Evolutionary conservation across 2,888 invertebrate genomes (phyloP), one percentile per base, ranked within the genome.

Genomic region (Pterobdella sp.): DNA sequence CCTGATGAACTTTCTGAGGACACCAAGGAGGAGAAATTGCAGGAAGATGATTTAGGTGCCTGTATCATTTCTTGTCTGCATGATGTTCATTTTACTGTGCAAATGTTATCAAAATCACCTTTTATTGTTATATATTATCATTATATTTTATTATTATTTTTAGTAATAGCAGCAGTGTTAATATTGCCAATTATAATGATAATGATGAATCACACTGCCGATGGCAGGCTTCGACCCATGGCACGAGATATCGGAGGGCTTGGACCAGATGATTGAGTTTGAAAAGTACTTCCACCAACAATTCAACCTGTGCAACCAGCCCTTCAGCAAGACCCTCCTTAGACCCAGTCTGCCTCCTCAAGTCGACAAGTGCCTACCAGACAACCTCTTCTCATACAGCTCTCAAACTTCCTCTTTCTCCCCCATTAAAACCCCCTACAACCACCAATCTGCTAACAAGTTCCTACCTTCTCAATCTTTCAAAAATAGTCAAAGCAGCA

Each of bases 151-250:
- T n/a, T n/a, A n/a, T n/a, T n/a, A n/a, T n/a, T n/a, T n/a, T n/a
- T n/a, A n/a, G n/a, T n/a, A n/a, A n/a, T n/a, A n/a, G n/a, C n/a
- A n/a, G n/a, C n/a, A n/a, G n/a, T n/a, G n/a, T n/a, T n/a, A n/a
- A n/a, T n/a, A n/a, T n/a, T n/a, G n/a, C n/a, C n/a, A n/a, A n/a
- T n/a, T n/a, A n/a, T n/a, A n/a, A n/a, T n/a, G n/a, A n/a, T n/a
- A n/a, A n/a, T n/a, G n/a, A n/a, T n/a, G n/a, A n/a, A n/a, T n/a
- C n/a, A 1, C 31, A 22, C 65, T 64, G 14, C 26, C 32, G 7
- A 34, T 10, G 2, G 3, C 69, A 69, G 69, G 52, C 52, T 31
- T 69, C 52, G 69, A 69, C 31, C 69, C 69, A 52, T 69, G 69
- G 69, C 36, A 69, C n/a, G 52, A 49, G 42, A 34, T 52, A 31